Conservation (phyloP, 2,888 invertebrate genomes). For the Nematopogon swammerdamellus region DNA sequence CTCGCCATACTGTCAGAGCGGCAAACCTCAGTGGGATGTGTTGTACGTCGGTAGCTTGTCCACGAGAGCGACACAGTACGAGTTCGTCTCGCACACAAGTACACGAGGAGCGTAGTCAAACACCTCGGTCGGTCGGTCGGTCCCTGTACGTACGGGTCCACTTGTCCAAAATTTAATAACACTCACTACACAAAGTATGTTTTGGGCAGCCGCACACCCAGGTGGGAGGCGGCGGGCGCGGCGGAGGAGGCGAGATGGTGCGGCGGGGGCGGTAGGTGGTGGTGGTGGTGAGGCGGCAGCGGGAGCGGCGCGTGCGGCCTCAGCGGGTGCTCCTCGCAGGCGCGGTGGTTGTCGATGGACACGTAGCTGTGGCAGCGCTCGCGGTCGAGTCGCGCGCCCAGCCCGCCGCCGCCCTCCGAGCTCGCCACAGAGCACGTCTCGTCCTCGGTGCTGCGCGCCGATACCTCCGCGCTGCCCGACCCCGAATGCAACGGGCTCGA, state of each 20-base stretch:
- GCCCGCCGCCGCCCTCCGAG: slow-evolving; percentile 54
- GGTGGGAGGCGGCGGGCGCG: too few species aligned
- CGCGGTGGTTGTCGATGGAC: slow-evolving; percentile 48
- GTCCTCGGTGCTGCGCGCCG: slow-evolving; percentile 59
- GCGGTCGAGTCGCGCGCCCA: too few species aligned
- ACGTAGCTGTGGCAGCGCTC: slow-evolving; percentile 57
- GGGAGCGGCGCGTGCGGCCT: slow-evolving; percentile 20
- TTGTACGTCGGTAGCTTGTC: too few species aligned
- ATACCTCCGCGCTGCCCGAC: slow-evolving; percentile 59
- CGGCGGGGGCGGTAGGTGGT: background rate
- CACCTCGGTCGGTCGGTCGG: too few species aligned
- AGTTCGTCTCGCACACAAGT: too few species aligned
- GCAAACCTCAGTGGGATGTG: too few species aligned
- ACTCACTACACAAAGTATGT: background rate
- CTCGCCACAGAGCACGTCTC: slow-evolving; percentile 59
- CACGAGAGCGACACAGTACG: too few species aligned
- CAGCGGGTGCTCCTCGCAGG: slow-evolving; percentile 44
- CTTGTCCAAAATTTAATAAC: too few species aligned
- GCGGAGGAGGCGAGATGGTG: background rate
- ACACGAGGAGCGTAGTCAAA: too few species aligned
- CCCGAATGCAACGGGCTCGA: slow-evolving; percentile 62
- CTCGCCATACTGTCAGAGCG: too few species aligned
- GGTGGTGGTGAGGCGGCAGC: background rate
- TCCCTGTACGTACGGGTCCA: too few species aligned
- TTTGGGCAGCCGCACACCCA: background rate